A percentile compares a stretch with the other conserved stretches of the same genome.
Evolutionary conservation across 2,113 vertebrate species (phyloP).

Genomic region (Osmerus mordax): DNA sequence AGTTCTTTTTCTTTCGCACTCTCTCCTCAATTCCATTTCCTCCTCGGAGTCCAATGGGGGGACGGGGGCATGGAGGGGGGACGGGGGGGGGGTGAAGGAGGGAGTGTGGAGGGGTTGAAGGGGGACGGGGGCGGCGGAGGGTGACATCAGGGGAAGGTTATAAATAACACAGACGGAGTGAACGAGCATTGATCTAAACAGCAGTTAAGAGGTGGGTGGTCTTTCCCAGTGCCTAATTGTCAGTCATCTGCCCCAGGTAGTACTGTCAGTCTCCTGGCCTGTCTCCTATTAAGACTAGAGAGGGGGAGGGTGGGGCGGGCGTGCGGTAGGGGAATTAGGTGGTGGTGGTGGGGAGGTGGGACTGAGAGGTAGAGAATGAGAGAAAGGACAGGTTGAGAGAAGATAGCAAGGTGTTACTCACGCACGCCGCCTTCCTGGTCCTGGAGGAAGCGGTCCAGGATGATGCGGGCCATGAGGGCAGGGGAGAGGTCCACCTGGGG

Average conservation of each 20-base stretch:
- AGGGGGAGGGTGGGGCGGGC: slow-evolving; percentile 41
- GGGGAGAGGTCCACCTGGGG: slow-evolving; percentile 90
- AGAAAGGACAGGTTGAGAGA: slow-evolving; percentile 22
- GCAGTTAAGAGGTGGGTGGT: slow-evolving; percentile 76
- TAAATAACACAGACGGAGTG: slow-evolving; percentile 72
- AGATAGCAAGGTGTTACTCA: slow-evolving; percentile 73
- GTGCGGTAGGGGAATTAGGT: slow-evolving; percentile 19
- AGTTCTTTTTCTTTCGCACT: slow-evolving; percentile 50
- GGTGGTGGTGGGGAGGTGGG: neutral
- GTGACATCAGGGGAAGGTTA: slow-evolving; percentile 52
- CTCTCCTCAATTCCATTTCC: slow-evolving; percentile 46
- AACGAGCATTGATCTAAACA: slow-evolving; percentile 72
- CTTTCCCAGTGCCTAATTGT: slow-evolving; percentile 74
- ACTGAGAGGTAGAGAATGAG: slow-evolving; percentile 26
- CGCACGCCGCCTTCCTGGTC: slow-evolving; percentile 76
- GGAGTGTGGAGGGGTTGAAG: slow-evolving; percentile 23
- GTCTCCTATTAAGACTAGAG: slow-evolving; percentile 71
- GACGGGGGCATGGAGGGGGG: neutral
- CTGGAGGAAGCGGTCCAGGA: slow-evolving; percentile 87
- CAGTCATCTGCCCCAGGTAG: slow-evolving; percentile 72
- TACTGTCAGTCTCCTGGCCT: slow-evolving; percentile 71
- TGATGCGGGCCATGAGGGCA: slow-evolving; percentile 88
- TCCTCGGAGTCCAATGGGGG: slow-evolving; percentile 21
- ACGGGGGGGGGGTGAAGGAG: slow-evolving; percentile 7
- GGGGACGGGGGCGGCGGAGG: neutral